Percentiles rank a stretch among this genome's conserved stretches.
Evolutionary conservation across 1,140 invertebrate genomes (phyloP).

Genomic region (Stenopsyche tienmushanensis): DNA sequence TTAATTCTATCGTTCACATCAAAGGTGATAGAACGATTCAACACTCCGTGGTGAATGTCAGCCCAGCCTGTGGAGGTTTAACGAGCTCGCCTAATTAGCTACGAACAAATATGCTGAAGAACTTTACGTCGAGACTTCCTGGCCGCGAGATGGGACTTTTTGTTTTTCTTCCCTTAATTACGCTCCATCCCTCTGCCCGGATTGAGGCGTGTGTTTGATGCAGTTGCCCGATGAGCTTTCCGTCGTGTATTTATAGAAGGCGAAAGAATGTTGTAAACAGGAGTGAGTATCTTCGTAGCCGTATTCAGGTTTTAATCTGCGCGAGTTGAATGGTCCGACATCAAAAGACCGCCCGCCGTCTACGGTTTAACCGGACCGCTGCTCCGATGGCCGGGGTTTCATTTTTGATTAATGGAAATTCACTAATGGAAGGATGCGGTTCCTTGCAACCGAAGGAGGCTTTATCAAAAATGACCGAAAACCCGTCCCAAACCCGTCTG

Average conservation of each 20-base stretch:
- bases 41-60: not conserved
- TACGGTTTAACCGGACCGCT: not conserved
- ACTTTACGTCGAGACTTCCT: constrained; percentile 6
- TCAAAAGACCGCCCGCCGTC: constrained; percentile 24
- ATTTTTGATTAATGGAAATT: constrained; percentile 42
- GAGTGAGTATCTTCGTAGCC: not conserved
- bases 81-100: constrained; percentile 38
- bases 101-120: constrained; percentile 24
- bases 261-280: not conserved
- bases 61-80: not conserved
- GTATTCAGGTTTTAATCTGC: constrained; percentile 8
- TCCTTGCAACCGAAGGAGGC: constrained; percentile 17
- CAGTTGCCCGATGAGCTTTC: no score
- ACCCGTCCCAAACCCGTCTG: not conserved
- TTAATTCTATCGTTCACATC: not conserved
- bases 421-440: constrained; percentile 40
- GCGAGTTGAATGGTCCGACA: constrained; percentile 12
- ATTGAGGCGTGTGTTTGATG: not conserved
- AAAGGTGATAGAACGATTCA: not conserved
- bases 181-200: constrained; percentile 5
- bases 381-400: constrained; percentile 22
- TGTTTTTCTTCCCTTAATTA: constrained; percentile 37
- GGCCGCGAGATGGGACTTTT: constrained; percentile 18
- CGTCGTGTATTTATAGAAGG: no score
- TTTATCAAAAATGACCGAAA: constrained; percentile 33